A percentile compares a stretch with the other conserved stretches of the same genome.
phyloP scores from a whole-genome alignment of 2,113 vertebrate species.

The Oryzias celebensis region DNA sequence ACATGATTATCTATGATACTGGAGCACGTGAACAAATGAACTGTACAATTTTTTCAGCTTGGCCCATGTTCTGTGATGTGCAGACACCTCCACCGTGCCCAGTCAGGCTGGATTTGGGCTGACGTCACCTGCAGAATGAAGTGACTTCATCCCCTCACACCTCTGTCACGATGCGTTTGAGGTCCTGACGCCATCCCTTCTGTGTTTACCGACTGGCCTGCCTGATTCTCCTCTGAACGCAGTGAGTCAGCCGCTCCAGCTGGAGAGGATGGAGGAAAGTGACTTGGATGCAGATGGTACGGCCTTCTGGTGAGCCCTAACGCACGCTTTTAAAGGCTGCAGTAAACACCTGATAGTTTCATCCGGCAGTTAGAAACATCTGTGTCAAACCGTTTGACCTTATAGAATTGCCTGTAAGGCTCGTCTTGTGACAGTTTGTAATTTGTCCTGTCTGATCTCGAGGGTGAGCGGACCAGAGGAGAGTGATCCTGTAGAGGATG shows the following conservation, averaged over 20 bases:
- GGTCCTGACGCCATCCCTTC: conserved; percentile 35
- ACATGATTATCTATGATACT: no score
- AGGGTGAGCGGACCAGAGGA: conserved; percentile 29
- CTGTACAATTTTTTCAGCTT: conserved; percentile 5
- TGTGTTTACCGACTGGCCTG: conserved; percentile 29
- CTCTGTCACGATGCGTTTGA: conserved; percentile 46
- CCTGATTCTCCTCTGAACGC: conserved; percentile 35
- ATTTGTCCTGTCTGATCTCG: conserved; percentile 11
- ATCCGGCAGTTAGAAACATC: neutral
- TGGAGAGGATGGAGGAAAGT: neutral
- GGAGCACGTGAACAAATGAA: neutral
- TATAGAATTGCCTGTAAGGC: neutral
- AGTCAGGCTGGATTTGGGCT: conserved; percentile 17
- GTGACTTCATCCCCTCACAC: conserved; percentile 37
- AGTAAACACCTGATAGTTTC: neutral
- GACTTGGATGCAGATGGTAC: conserved; percentile 4
- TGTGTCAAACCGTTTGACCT: conserved; percentile 3
- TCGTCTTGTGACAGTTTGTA: conserved; percentile 21
- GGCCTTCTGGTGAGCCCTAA: neutral
- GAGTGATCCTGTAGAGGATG: conserved; percentile 46
- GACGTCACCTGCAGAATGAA: conserved; percentile 49
- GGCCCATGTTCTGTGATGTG: conserved; percentile 5
- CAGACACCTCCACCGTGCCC: conserved; percentile 1
- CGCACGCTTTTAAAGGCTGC: neutral
- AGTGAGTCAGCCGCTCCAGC: conserved; percentile 52